phyloP scores from a whole-genome alignment of 2,888 invertebrate species.

The Drosophila acutilabella region DNA sequence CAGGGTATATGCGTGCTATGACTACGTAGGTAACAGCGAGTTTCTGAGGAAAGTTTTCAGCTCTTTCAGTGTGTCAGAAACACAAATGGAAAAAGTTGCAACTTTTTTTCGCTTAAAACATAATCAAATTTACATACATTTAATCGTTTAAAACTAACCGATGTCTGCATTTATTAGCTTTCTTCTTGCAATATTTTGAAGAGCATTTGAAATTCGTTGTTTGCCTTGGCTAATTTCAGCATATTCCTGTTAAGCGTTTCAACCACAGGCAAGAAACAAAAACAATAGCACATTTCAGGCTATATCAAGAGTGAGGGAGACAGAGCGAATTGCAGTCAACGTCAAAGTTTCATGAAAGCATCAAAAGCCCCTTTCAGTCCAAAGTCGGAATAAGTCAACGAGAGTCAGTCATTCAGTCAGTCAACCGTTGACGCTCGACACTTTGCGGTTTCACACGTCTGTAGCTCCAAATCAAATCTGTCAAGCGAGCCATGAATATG shows the following conservation, averaged over 20 bases:
- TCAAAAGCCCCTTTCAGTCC: slow-evolving; percentile 10
- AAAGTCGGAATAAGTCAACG: slow-evolving; percentile 28
- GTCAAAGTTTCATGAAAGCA: slow-evolving; percentile 56
- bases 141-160: no score
- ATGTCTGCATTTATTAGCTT: no score
- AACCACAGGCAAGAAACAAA: slow-evolving; percentile 59
- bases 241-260: slow-evolving; percentile 60
- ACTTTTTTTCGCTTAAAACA: no score
- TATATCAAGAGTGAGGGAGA: slow-evolving; percentile 16
- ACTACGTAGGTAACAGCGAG: slow-evolving; percentile 21
- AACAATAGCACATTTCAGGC: slow-evolving; percentile 50
- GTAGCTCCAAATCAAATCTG: slow-evolving; percentile 53
- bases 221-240: slow-evolving; percentile 6
- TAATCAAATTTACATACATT: no score
- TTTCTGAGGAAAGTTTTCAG: neutral
- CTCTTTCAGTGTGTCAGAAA: neutral
- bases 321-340: slow-evolving; percentile 30
- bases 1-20: slow-evolving; percentile 20
- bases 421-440: slow-evolving; percentile 61
- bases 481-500: slow-evolving; percentile 13
- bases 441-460: slow-evolving; percentile 79
- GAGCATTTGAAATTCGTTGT: slow-evolving; percentile 26
- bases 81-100: no score
- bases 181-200: neutral
- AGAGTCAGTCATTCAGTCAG: slow-evolving; percentile 31